Base-by-base conservation (phyloP, 2,888 invertebrate species). In the Byasa hedistus region DNA sequence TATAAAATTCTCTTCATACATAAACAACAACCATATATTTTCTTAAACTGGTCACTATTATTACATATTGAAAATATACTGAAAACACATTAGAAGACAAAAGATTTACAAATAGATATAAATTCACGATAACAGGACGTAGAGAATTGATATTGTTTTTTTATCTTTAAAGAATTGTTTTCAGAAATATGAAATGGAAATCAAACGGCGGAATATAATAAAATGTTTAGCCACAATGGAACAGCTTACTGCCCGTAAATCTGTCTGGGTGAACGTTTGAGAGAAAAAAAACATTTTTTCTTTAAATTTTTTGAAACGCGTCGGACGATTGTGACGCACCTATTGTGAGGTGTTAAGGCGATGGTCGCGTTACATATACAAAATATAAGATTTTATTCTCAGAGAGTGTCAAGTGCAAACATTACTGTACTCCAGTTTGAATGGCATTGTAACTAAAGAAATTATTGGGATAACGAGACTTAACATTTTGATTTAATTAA, bases 221-320 rank as follows among this genome's bases (percentile, higher is more conserved):
- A 80, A 77, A 76, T 78, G 66, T 79, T 78, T 76, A 81, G 80
- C 70, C 83, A 88, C 89, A 88, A 88, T 88, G 80, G 84, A 77
- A 70, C 54, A 68, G 72, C 69, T 55, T 52, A 57, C 19, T 24
- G 66, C 52, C 73, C 75, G 77, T 89, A 89, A 88, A 89, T 89
- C 86, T 83, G 85, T 89, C 86, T 69, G 69, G 69, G 68, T 70
- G 54, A 44, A 72, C 68, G 79, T 82, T 85, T 85, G 24, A 27
- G 24, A 65, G 54, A 84, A 86, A 48, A 48, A 48, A 54, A 54
- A 84, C 83, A 79, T 81, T 77, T 75, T 81, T 77, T 75, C 73
- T 78, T 76, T 78, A 72, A 76, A 78, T 80, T 78, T 81, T 79
- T 80, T 70, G 71, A 75, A 74, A 70, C 71, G 73, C 76, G 79